Evolutionary conservation across 2,888 invertebrate genomes (phyloP), one percentile per base, ranked within the genome.

Genomic region (Nebria brevicollis): DNA sequence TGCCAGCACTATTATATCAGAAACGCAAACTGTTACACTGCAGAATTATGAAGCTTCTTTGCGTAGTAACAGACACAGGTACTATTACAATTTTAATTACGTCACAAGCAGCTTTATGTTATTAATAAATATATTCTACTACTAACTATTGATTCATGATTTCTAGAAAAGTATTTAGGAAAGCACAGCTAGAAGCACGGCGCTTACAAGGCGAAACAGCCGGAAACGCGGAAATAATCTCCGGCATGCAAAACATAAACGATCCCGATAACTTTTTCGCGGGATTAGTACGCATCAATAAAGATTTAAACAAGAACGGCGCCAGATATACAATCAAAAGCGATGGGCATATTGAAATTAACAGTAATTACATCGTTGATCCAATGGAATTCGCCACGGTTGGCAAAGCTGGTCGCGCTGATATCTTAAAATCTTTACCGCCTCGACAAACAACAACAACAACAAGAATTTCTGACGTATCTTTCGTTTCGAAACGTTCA

Each of bases 231-330:
- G 91, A 91, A 86, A 90, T 91, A 1, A 91, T 91, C 70, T 86
- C 85, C 82, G 90, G 90, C 64, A 89, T 91, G 76, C 87, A 89
- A 82, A 90, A 87, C 84, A 91, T 91, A 76, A 83, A 85, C 10
- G 87, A 91, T 85, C 91, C 90, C 83, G 90, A 91, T 83, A 90
- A 91, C 74, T 91, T 90, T 85, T 91, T 91, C 83, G 89, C 90
- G 0, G 89, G 90, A 83, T 89, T 90, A 0, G 86, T 90, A 0
- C 86, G 87, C 78, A 90, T 91, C 66, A 91, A 91, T 86, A 91
- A 91, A 84, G 90, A 91, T 43, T 76, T 91, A 8, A 91, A 91
- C 84, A 86, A 89, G 72, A 89, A 91, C 84, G 89, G 89, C 75
- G 86, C 78, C n/a, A 54, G 82, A 72, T 83, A 76, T 65, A 82